Percentiles rank a stretch among this genome's conserved stretches.
These are phyloP conservation scores for Anthoptus insignis DNA, from an alignment of 2,888 invertebrate genomes.

Conservation along the genomic window DNA sequence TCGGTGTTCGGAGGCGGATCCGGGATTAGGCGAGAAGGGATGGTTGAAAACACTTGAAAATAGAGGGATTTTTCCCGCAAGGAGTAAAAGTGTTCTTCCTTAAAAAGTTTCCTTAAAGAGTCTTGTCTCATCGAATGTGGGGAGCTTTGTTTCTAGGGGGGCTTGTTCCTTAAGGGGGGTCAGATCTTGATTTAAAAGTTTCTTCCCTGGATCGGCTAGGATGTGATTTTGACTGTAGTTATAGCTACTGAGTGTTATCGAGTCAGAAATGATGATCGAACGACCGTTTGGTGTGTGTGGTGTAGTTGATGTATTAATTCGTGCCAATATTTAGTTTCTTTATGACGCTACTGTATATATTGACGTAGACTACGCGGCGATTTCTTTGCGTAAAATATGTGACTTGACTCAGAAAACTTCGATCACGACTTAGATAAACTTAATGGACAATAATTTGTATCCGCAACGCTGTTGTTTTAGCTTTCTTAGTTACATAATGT, in stretches of 20 bases:
- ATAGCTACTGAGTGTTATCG: constrained; percentile 48
- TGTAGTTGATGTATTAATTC: constrained; percentile 28
- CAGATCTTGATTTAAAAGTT: too few relatives aligned
- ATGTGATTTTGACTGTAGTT: constrained; percentile 34
- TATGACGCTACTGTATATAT: constrained; percentile 48
- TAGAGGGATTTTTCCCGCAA: too few relatives aligned
- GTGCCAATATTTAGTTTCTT: constrained; percentile 51
- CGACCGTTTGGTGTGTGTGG: constrained; percentile 12
- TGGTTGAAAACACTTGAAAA: too few relatives aligned
- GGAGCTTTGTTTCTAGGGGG: too few relatives aligned
- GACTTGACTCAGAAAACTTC: neutral
- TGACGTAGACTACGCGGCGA: neutral
- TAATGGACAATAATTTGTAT: constrained; percentile 8
- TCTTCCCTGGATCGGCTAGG: too few relatives aligned
- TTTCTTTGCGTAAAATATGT: neutral
- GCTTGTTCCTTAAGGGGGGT: too few relatives aligned
- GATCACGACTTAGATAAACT: constrained; percentile 1
- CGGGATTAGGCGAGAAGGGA: too few relatives aligned
- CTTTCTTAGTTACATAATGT: constrained; percentile 21
- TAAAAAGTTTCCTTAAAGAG: too few relatives aligned
- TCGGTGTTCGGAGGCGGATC: constrained; percentile 22
- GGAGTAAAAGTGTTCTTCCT: too few relatives aligned
- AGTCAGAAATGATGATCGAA: constrained; percentile 41
- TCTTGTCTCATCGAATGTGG: too few relatives aligned
- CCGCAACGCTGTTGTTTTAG: constrained; percentile 21